Evolutionary conservation across 2,113 vertebrate species (phyloP), one percentile per base, ranked within the genome.

Genomic region (Columbina picui): DNA sequence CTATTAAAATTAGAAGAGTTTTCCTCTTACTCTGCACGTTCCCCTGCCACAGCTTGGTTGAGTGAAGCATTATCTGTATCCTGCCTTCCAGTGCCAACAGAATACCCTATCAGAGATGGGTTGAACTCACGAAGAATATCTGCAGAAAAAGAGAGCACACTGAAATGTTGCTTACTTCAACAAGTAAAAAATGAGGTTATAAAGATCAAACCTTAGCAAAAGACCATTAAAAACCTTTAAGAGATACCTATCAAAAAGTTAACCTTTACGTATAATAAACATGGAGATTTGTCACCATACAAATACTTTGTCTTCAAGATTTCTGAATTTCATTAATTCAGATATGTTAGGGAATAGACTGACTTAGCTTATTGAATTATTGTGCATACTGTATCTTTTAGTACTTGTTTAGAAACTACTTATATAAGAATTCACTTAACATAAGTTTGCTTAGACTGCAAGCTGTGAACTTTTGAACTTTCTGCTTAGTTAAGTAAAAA

Each of bases 51-150:
- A 0, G 98, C 98, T 84, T 98, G 98, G 84, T 98, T 98, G 27
- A 98, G 45, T 21, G 89, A 70, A 75, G 98, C 95, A 6, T 83
- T 67, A 0, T 13, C 0, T 9, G 89, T 79, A 68, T 52, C 25
- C 45, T 98, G 3, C 2, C 0, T 93, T 49, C 98, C 98, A 4
- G 39, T 98, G 75, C 97, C 98, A 69, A 0, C 36, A 27, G 98
- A 98, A 90, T 97, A 98, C 5, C 98, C 98, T 59, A 30, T 36
- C 65, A 98, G 93, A 26, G 80, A 85, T 34, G 98, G 97, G 78
- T 98, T 98, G 96, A 98, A 98, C 65, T 97, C 95, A 69, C 98
- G 98, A 83, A 98, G 96, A 73, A 98, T 98, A 56, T 98, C 98
- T 98, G 89, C 21, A 97, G 96, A 97, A 89, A 23, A 93, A 95